These are phyloP conservation scores for Mustela lutreola DNA, from an alignment of 2,113 vertebrate genomes.

Conservation along the genomic window DNA sequence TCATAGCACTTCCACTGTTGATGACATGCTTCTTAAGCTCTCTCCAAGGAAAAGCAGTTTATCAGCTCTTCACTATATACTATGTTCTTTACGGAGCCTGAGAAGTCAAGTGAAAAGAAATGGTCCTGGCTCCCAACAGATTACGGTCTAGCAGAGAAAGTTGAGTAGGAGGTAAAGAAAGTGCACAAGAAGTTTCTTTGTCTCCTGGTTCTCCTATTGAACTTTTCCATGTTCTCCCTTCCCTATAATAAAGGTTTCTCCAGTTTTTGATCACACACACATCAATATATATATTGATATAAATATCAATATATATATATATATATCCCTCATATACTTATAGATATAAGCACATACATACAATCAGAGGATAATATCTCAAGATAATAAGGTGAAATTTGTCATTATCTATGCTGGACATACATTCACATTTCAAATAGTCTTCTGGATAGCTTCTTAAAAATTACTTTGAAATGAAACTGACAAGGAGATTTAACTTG, in stretches of 20 bases:
- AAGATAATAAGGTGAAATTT: background rate
- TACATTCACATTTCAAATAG: constrained; percentile 39
- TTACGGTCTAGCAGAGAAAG: background rate
- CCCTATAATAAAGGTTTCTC: background rate
- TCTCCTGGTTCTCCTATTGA: background rate
- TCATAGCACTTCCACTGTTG: background rate
- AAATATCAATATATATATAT: background rate
- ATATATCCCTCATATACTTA: background rate
- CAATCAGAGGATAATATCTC: background rate
- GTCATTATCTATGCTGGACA: background rate
- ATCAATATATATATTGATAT: background rate
- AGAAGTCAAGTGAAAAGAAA: background rate
- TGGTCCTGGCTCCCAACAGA: background rate
- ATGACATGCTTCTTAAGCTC: background rate
- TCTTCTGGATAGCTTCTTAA: background rate
- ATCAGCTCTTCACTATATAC: too few relatives aligned
- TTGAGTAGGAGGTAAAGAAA: background rate
- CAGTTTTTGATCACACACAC: background rate
- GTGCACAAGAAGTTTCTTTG: background rate
- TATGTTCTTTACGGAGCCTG: background rate
- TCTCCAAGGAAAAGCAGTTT: background rate
- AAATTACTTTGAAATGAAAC: constrained; percentile 10
- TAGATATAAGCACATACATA: background rate
- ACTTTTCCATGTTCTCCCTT: background rate
- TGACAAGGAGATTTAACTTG: background rate